Conservation (phyloP, 2,888 invertebrate species). For the Laspeyria flexula region DNA sequence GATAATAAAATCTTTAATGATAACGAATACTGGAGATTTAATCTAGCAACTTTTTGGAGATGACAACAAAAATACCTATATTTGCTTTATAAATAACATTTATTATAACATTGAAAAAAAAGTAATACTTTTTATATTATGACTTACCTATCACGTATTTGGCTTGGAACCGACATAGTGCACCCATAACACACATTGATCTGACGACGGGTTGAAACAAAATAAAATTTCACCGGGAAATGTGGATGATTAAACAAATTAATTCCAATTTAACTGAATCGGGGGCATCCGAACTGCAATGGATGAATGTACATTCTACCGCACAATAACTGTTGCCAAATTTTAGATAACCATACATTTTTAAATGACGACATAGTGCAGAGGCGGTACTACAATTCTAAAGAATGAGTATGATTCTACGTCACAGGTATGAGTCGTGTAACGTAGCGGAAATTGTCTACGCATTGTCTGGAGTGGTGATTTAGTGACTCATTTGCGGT, state of each 20-base stretch:
- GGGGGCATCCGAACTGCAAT: conserved; percentile 31
- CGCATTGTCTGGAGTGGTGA: conserved; percentile 20
- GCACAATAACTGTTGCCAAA: conserved; percentile 44
- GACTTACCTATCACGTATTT: conserved; percentile 78
- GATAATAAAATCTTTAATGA: no score
- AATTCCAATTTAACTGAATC: conserved; percentile 39
- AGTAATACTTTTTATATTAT: not conserved
- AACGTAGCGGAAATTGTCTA: conserved; percentile 25
- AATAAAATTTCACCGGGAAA: conserved; percentile 34
- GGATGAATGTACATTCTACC: conserved; percentile 27
- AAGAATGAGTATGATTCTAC: conserved; percentile 18
- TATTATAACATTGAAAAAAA: not conserved
- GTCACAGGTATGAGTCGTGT: conserved; percentile 45
- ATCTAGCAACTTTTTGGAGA: no score
- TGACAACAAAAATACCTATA: no score
- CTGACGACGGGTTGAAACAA: conserved; percentile 18
- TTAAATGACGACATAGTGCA: conserved; percentile 22
- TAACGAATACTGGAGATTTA: no score
- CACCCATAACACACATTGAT: conserved; percentile 80
- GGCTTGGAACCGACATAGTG: conserved; percentile 79
- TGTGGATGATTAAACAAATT: conserved; percentile 40
- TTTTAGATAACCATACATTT: conserved; percentile 32
- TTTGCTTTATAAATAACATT: no score
- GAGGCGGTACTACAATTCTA: conserved; percentile 23
- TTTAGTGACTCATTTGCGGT: conserved; percentile 23